Evolutionary conservation across 2,888 invertebrate species (phyloP).

Genomic region (Rhogogaster chlorosoma): DNA sequence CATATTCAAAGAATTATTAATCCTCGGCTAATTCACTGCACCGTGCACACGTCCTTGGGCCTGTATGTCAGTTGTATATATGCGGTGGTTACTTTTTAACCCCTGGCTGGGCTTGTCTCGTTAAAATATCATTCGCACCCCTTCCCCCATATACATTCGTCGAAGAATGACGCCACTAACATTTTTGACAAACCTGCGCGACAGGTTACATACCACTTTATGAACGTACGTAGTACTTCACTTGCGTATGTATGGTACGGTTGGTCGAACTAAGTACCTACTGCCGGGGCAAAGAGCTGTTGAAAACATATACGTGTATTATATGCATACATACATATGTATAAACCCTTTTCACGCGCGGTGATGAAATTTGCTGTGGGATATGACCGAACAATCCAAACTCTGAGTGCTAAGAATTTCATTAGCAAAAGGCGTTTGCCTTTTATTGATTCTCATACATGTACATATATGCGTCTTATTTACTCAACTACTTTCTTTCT

Average conservation of each 20-base stretch:
- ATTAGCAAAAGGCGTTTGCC: conserved; percentile 37
- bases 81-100: conserved; percentile 1
- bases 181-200: conserved; percentile 45
- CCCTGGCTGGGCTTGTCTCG: conserved; percentile 38
- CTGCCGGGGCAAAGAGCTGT: conserved; percentile 20
- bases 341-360: conserved; percentile 32
- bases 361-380: conserved; percentile 37
- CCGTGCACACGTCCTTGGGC: conserved; percentile 9
- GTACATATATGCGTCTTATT: neutral
- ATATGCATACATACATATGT: neutral
- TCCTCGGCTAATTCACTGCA: conserved; percentile 39
- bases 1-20: conserved; percentile 38
- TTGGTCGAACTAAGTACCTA: conserved; percentile 42
- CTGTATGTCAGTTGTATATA: neutral
- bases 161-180: conserved; percentile 36
- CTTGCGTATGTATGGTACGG: conserved; percentile 3
- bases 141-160: neutral
- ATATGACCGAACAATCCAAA: conserved; percentile 27
- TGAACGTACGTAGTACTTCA: conserved; percentile 28
- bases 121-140: conserved; percentile 52
- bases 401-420: conserved; percentile 39
- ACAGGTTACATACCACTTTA: conserved; percentile 47
- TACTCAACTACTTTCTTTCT: conserved; percentile 21
- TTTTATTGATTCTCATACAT: conserved; percentile 29
- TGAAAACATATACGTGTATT: conserved; percentile 22